These are phyloP conservation scores for Phymanthus crucifer DNA, from an alignment of 92 coral and sea anemone genomes.

Conservation along the genomic window DNA sequence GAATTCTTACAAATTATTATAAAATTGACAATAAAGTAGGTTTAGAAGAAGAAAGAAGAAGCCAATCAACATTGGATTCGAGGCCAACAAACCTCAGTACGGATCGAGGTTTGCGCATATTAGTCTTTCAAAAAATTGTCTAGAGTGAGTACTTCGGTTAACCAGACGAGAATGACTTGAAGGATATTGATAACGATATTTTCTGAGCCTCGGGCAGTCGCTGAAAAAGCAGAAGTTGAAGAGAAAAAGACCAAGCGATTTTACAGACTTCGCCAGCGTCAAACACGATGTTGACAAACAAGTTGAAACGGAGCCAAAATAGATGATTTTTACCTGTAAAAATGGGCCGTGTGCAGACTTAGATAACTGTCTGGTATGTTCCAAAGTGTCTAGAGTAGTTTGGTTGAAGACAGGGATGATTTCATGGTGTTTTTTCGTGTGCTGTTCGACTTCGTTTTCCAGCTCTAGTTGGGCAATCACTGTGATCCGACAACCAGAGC, in stretches of 20 bases:
- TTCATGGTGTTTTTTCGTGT: conserved; percentile 18
- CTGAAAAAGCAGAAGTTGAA: background rate
- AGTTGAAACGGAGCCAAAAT: conserved; percentile 11
- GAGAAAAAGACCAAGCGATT: background rate
- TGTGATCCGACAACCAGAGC: conserved; percentile 40
- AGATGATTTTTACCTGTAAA: conserved; percentile 12
- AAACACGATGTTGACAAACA: conserved; percentile 14
- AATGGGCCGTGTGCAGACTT: conserved; percentile 11
- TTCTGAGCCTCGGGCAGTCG: background rate
- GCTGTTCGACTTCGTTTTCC: conserved; percentile 39
- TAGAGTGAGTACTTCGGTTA: background rate
- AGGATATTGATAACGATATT: background rate
- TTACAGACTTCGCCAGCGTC: background rate
- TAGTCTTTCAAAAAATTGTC: background rate
- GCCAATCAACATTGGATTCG: background rate
- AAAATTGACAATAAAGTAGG: background rate
- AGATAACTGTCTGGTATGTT: background rate
- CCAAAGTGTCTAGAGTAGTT: background rate
- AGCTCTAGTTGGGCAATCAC: conserved; percentile 38
- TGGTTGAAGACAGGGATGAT: background rate
- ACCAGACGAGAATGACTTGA: background rate
- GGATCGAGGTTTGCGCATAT: background rate
- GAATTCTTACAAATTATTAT: background rate
- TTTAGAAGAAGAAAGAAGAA: background rate
- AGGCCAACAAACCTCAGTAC: background rate